Evolutionary conservation across 2,888 invertebrate species (phyloP), one percentile per base, ranked within the genome.

Genomic region (Stramonita haemastoma): DNA sequence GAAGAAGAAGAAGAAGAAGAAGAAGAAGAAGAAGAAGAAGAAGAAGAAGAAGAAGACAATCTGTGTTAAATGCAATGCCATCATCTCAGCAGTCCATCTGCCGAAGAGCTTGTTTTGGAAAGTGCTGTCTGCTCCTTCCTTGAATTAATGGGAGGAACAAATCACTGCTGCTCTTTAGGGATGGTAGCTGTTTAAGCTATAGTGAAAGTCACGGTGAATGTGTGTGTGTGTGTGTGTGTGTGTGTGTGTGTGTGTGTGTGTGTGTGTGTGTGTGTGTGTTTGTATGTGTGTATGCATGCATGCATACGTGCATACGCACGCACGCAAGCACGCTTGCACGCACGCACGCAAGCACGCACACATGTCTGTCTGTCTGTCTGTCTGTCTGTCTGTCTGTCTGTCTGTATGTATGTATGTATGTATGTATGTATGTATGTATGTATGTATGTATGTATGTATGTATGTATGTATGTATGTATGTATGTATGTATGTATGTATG

Each of bases 281-380:
- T 26, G 17, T 6, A 13, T 66, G 66, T 66, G 66, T 29, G 66
- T 66, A 13, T 66, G 29, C 29, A 77, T 29, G 11, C 29, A 77
- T 29, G n/a, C 77, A 77, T 15, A n/a, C 15, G n/a, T 29, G 11
- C 29, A 77, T 29, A 1, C 26, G 29, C 29, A n/a, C 29, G 8
- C 29, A 29, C 73, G 1, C 73, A 22, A 73, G 1, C 73, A 22
- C 2, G 2, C 73, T 11, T 29, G 11, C 73, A 22, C 73, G 11
- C n/a, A 73, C 79, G n/a, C 73, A 73, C 73, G n/a, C 73, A 73
- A 13, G n/a, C 73, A 73, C n/a, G 26, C 73, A 73, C 73, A n/a
- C 73, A 26, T 26, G 66, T 66, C 6, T 66, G 66, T 13, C 19
- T 66, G n/a, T n/a, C n/a, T n/a, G n/a, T n/a, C n/a, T n/a, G n/a